Evolutionary conservation across 2,888 invertebrate species (phyloP), one percentile per base, ranked within the genome.

Genomic region (Erynnis tages): DNA sequence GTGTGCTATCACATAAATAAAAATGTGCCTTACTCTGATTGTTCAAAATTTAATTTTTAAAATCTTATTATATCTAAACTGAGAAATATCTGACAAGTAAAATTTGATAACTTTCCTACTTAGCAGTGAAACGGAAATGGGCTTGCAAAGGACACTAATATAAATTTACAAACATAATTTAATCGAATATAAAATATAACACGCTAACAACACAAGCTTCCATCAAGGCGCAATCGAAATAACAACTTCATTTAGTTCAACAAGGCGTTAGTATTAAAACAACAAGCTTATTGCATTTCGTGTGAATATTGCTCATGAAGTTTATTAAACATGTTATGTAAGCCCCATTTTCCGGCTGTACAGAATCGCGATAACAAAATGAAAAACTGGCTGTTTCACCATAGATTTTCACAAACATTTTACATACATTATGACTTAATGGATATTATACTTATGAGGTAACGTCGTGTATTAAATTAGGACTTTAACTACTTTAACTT

Each of bases 261-360:
- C 57, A 62, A 58, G 60, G 61, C 57, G 65, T 66, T 59, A 63
- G 66, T 69, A 70, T 66, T 65, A 67, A 67, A 73, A 73, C 71
- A 70, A 67, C 47, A 57, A 62, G 64, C 59, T 63, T 64, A 65
- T 73, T 73, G 74, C 71, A 69, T 74, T 73, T 65, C 61, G 63
- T 66, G 64, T 58, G 60, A 65, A 65, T 62, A 63, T 65, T 61
- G 58, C 54, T 62, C 61, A 57, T 61, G 57, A 54, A 63, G 69
- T 73, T 72, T 66, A 59, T 59, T 55, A 67, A 67, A 66, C 66
- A 64, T 27, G 59, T 63, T 65, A 63, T 60, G 63, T 59, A 66
- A 64, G 54, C 57, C 59, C 56, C 56, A 62, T 57, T 57, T 60
- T 60, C 63, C 56, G 61, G 55, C 54, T 59, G 53, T 54, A 49